Base-by-base conservation (phyloP, 2,113 vertebrate genomes). In the Quiscalus mexicanus region DNA sequence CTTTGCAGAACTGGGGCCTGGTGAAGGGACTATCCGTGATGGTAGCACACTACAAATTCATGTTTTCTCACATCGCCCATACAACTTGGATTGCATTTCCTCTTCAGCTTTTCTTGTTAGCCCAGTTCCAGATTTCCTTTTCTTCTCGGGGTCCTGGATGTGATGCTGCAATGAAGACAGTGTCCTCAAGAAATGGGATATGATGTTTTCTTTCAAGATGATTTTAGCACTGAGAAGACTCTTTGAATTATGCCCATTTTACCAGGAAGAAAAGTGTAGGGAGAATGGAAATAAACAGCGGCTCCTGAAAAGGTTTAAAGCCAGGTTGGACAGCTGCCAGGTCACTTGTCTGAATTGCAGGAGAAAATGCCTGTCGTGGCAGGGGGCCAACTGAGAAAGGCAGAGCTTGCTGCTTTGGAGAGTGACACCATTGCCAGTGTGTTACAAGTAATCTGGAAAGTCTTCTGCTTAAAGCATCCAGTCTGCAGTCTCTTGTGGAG, bases 341-440 rank as follows among this genome's bases (percentile, higher is more conserved):
- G 24, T n/a, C 44, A 31, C 52, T 70, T 53, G 28, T 68, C 21
- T 10, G 8, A 87, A 21, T 1, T 53, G 22, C 27, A 74, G 35
- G 45, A 74, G n/a, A 78, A 71, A 69, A 79, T 25, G 50, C 7
- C 30, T 83, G 19, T 27, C 5, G 1, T 67, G 67, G 52, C 21
- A 79, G 16, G 4, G 5, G 16, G 4, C 20, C 56, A 75, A 12
- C 13, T 0, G 0, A 78, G 62, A 89, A 79, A 79, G 37, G 67
- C 27, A 89, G 80, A 86, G n/a, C 28, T 75, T 9, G 2, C 14
- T 39, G n/a, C 20, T 83, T 70, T 44, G 71, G 24, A 85, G 50
- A 11, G 15, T 15, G 47, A 58, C 22, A 47, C 18, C 8, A 35
- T 7, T 65, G 37, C 27, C 30, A 39, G 56, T 15, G 39, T 11